Base-by-base conservation (phyloP, 1,140 invertebrate species). In the Ceratosolen solmsi region DNA sequence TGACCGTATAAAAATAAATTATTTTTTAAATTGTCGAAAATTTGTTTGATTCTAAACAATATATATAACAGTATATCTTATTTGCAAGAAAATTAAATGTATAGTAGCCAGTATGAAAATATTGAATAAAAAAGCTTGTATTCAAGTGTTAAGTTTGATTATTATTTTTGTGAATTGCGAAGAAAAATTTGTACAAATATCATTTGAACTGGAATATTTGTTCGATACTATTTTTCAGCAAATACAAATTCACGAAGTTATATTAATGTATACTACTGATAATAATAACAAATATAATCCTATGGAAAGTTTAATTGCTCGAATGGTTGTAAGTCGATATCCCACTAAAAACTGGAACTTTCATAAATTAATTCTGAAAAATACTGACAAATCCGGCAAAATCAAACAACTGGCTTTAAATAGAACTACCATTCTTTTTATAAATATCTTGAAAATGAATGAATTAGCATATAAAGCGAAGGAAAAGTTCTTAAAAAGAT, bases 131-230 rank as follows among this genome's bases (percentile, higher is more conserved):
- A 65, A 65, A 17, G 30, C 3, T 15, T 3, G 1, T 22, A 20
- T 25, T 30, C n/a, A 41, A 60, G 1, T 46, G 58, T 54, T 33
- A 22, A 76, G 0, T 65, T 30, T 76, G 3, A 20, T 63, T 30
- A n/a, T 74, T 36, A n/a, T 72, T 51, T 30, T 74, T 17, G 51
- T 56, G 3, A 74, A 51, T 56, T 56, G n/a, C 22, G 27, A 74
- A 22, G 49, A 33, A 54, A 51, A 74, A 33, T 56, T 74, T 36
- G 36, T 13, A 0, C 7, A 56, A 51, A 33, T 74, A 22, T 74
- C 49, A 36, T 56, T 30, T 2, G 49, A 51, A n/a, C 17, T 74
- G 20, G 30, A 56, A 30, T 22, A 33, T 33, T 74, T 74, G 3
- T 56, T 74, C 0, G 17, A 74, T 74, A 15, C 27, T 27, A 3